Evolutionary conservation across 1,140 invertebrate genomes (phyloP), one percentile per base, ranked within the genome.

Genomic region (Dinoponera quadriceps): DNA sequence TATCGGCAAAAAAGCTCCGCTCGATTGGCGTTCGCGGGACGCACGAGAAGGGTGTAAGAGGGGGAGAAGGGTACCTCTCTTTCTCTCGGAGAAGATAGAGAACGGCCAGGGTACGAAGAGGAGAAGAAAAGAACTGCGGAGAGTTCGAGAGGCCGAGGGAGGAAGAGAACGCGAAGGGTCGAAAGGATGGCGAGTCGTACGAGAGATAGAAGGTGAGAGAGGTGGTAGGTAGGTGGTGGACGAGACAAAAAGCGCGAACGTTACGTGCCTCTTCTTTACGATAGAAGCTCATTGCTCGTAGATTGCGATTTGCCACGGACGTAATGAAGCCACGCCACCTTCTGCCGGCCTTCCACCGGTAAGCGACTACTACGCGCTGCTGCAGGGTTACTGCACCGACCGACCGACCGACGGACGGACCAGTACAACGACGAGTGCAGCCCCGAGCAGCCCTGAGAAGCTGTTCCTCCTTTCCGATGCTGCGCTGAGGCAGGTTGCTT

Each of bases 261-360:
- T 90, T 92, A 93, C 91, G 90, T 91, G 92, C 89, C 72, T 86
- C 57, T 90, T 89, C 89, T 88, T 90, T 90, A 90, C 88, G 88
- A 90, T 90, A 89, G 83, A 89, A 84, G 85, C 92, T 92, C 92
- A 92, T 93, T 93, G 92, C 92, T 92, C 90, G 92, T 92, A 93
- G 92, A 94, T 93, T 93, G 92, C 92, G 90, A 94, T 94, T 94
- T 91, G 93, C 89, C 87, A 94, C 92, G 92, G 92, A 80, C 89
- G 91, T 94, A 94, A 94, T 93, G 92, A 94, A 94, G 90, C 92
- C 85, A 89, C 90, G 91, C 85, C 85, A 87, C 86, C 82, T 85
- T 87, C 63, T 77, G 73, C 65, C 77, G 78, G 82, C 2, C 78
- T 72, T 71, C 27, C 83, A 68, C 48, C 60, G 75, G 60, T 62